Percentiles rank a stretch among this genome's conserved stretches.
Conservation (phyloP, 2,113 vertebrate species). For the Amazona vittata region DNA sequence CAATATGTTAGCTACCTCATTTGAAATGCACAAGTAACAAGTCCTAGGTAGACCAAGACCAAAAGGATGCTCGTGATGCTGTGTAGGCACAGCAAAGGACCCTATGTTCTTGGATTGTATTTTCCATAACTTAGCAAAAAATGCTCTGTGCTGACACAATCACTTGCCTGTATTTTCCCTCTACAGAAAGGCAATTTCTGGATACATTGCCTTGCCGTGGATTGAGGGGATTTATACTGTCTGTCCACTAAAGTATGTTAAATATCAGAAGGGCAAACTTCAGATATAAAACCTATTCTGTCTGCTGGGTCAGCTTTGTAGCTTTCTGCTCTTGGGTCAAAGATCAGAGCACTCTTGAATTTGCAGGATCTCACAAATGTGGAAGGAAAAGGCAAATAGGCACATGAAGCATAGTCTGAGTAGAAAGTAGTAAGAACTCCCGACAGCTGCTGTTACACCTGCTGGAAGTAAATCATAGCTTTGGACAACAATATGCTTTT, state of each 20-base stretch:
- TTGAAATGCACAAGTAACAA: background rate
- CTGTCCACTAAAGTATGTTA: background rate
- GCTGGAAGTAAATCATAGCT: background rate
- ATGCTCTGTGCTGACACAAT: background rate
- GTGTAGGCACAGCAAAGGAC: background rate
- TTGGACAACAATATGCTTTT: background rate
- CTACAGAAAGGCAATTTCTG: background rate
- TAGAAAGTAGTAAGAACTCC: background rate
- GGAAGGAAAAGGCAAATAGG: background rate
- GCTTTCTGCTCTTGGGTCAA: background rate
- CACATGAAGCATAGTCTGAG: background rate
- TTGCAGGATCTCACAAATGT: background rate
- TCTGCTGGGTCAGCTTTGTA: background rate
- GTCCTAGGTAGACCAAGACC: background rate
- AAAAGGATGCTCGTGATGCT: background rate
- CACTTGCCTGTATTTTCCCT: background rate
- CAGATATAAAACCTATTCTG: background rate
- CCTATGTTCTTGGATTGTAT: background rate
- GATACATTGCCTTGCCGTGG: background rate
- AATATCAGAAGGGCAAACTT: background rate
- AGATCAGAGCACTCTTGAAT: background rate
- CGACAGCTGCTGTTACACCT: background rate
- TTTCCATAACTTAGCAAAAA: background rate
- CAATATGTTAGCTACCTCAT: background rate
- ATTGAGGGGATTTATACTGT: background rate